These are phyloP conservation scores for Diceros bicornis DNA, from an alignment of 2,797 vertebrate species.

Conservation along the genomic window DNA sequence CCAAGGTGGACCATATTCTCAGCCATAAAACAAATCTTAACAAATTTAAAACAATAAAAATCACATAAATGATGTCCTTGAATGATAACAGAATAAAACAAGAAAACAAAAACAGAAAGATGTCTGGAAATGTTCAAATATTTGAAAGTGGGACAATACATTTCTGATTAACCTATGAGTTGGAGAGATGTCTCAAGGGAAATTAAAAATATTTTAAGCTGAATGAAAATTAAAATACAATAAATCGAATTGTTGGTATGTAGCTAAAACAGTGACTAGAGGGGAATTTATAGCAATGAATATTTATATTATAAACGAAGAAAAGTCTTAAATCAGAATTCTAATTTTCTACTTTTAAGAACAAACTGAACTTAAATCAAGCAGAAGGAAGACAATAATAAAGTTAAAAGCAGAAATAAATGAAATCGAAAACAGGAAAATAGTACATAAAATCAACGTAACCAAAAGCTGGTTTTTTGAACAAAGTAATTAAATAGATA, in stretches of 20 bases:
- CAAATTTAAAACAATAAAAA: background rate
- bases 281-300: background rate
- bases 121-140: background rate
- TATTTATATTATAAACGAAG: background rate
- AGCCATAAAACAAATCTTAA: background rate
- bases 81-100: background rate
- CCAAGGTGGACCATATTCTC: background rate
- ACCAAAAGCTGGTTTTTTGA: background rate
- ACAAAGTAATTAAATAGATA: background rate
- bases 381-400: background rate
- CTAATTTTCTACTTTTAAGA: background rate
- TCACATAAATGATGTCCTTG: background rate
- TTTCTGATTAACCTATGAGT: background rate
- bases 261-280: background rate
- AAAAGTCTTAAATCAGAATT: background rate
- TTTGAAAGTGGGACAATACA: background rate
- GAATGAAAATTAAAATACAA: background rate
- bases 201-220: background rate
- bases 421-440: background rate
- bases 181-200: background rate
- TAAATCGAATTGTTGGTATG: background rate
- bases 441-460: background rate
- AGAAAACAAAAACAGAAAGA: background rate
- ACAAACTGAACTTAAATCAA: background rate
- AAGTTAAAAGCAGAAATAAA: background rate